A percentile compares a stretch with the other conserved stretches of the same genome.
Evolutionary conservation across 2,797 vertebrate genomes (phyloP).

Genomic region (Macrochelys suwanniensis): DNA sequence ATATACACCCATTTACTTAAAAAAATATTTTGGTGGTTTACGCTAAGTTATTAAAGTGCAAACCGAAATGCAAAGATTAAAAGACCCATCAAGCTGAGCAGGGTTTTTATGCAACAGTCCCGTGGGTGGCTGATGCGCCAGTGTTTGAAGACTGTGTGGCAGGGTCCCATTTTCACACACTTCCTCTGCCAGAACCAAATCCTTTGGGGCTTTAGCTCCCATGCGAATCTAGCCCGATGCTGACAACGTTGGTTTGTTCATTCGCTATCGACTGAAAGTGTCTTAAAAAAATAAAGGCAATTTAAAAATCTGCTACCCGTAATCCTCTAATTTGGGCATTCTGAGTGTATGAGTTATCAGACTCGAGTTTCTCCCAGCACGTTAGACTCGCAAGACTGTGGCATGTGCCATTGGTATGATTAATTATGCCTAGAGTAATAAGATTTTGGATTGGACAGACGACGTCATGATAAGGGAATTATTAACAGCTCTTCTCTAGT

Average conservation of each 20-base stretch:
- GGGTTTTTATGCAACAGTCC: neutral
- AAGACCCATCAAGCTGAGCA: neutral
- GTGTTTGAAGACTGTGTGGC: neutral
- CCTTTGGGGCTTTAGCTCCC: neutral
- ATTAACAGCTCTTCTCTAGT: neutral
- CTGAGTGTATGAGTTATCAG: neutral
- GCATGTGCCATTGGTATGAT: fast-evolving
- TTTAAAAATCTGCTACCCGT: neutral
- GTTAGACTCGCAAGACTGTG: neutral
- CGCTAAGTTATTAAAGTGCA: neutral
- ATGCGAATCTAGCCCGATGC: neutral
- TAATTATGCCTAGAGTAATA: neutral
- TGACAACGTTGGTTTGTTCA: neutral
- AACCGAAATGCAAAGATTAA: neutral
- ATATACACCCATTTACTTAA: neutral
- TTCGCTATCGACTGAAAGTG: neutral
- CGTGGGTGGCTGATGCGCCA: neutral
- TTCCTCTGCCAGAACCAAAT: neutral
- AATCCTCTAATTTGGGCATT: neutral
- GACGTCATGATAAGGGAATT: neutral
- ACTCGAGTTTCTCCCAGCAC: neutral
- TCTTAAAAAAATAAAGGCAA: neutral
- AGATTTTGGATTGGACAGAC: neutral
- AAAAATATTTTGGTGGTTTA: neutral
- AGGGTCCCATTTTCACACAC: neutral